Percentiles rank a stretch among this genome's conserved stretches.
These are phyloP conservation scores for Saguinus midas DNA, from an alignment of 2,113 vertebrate genomes.

Conservation along the genomic window DNA sequence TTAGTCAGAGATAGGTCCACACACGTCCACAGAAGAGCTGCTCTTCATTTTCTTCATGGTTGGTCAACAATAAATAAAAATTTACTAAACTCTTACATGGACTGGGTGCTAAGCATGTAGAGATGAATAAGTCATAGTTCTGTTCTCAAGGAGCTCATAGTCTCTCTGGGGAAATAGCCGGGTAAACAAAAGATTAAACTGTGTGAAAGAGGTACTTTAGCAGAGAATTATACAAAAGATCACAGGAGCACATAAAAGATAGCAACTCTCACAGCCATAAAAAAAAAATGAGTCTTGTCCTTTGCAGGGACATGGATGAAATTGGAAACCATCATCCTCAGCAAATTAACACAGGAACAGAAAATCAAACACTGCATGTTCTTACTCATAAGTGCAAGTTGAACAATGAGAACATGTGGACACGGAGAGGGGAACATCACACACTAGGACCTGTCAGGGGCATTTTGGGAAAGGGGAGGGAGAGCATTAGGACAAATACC, in stretches of 20 bases:
- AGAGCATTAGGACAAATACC: too few species aligned
- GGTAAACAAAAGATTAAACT: background rate
- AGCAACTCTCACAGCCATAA: too few species aligned
- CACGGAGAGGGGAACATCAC: too few species aligned
- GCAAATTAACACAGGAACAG: too few species aligned
- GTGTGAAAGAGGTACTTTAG: background rate
- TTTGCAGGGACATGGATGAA: too few species aligned
- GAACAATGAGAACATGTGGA: too few species aligned
- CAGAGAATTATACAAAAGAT: background rate
- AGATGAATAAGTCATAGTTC: background rate
- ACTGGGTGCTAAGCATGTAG: background rate
- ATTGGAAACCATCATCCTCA: too few species aligned
- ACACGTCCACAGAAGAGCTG: background rate
- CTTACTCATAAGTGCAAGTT: too few species aligned
- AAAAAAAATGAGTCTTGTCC: too few species aligned
- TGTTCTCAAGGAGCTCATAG: background rate
- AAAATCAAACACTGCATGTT: too few species aligned
- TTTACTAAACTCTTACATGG: background rate
- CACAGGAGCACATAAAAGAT: background rate
- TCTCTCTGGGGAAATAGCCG: background rate
- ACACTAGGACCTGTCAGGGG: too few species aligned
- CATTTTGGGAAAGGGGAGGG: too few species aligned
- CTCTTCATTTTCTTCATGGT: background rate
- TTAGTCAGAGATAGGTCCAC: background rate
- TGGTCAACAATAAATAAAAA: background rate